Evolutionary conservation across 2,113 vertebrate genomes (phyloP).

Genomic region (Trochalopteron elliotii): DNA sequence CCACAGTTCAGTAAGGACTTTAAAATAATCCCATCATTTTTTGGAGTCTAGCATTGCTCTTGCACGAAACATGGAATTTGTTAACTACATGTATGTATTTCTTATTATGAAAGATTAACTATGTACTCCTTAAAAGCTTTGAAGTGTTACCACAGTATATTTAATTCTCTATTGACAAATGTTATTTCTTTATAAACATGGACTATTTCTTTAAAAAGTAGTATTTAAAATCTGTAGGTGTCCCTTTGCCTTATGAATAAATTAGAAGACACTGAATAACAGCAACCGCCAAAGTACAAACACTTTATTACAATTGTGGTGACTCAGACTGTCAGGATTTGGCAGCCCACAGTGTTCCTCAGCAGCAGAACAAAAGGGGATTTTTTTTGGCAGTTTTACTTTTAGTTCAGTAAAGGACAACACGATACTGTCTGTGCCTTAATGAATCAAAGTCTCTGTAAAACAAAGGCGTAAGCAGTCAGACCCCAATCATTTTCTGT

Average conservation of each 20-base stretch:
- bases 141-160: background rate
- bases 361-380: conserved; percentile 63
- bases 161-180: background rate
- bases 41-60: background rate
- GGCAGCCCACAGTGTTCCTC: conserved; percentile 60
- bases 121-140: background rate
- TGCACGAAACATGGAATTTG: background rate
- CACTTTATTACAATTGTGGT: conserved; percentile 56
- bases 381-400: conserved; percentile 50
- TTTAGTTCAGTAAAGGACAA: conserved; percentile 62
- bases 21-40: background rate
- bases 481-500: background rate
- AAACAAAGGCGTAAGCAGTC: background rate
- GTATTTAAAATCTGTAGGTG: conserved; percentile 25
- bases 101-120: background rate
- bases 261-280: conserved; percentile 41
- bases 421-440: conserved; percentile 35
- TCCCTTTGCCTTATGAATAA: conserved; percentile 37
- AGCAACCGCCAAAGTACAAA: conserved; percentile 16
- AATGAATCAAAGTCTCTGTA: conserved; percentile 40
- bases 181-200: background rate
- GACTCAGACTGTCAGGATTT: conserved; percentile 62
- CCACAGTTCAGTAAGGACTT: background rate
- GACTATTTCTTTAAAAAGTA: conserved; percentile 26
- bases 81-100: background rate